Percentiles rank a stretch among this genome's conserved stretches.
Evolutionary conservation across 2,888 invertebrate genomes (phyloP).

Genomic region (Kuschelorhynchus macadamiae): DNA sequence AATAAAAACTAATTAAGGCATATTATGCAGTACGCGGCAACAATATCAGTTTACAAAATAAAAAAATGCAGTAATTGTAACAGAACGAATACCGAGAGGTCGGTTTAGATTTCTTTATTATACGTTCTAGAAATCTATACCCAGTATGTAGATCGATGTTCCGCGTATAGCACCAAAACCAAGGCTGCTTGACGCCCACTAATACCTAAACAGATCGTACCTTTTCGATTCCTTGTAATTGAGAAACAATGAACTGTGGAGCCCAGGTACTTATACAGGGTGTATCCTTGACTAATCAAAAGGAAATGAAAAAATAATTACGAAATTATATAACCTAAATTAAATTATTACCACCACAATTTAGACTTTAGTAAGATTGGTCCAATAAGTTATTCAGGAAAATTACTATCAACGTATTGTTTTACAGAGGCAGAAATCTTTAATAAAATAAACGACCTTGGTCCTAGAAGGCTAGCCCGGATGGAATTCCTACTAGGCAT

Average conservation of each 20-base stretch:
- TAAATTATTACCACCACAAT: too few species aligned
- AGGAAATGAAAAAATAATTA: constrained; percentile 22
- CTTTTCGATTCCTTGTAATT: constrained; percentile 50
- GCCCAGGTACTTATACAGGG: constrained; percentile 27
- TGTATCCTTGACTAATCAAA: constrained; percentile 19
- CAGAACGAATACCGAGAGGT: constrained; percentile 15
- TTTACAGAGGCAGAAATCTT: too few species aligned
- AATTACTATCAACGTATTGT: too few species aligned
- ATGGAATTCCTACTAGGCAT: too few species aligned
- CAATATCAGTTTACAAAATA: constrained; percentile 20
- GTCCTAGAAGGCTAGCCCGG: too few species aligned
- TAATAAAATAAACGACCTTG: too few species aligned
- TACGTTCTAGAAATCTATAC: constrained; percentile 40
- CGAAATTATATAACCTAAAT: neutral
- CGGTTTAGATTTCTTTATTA: constrained; percentile 24
- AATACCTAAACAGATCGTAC: constrained; percentile 43
- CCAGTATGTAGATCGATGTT: constrained; percentile 45
- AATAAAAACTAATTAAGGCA: neutral
- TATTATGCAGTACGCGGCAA: constrained; percentile 17
- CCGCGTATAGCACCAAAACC: constrained; percentile 46
- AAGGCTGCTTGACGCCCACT: constrained; percentile 47
- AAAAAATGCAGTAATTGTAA: constrained; percentile 31
- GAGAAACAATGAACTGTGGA: constrained; percentile 46
- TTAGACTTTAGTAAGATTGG: too few species aligned
- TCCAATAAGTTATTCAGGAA: too few species aligned